Conservation (phyloP, 2,113 vertebrate species). For the Saguinus imperator region DNA sequence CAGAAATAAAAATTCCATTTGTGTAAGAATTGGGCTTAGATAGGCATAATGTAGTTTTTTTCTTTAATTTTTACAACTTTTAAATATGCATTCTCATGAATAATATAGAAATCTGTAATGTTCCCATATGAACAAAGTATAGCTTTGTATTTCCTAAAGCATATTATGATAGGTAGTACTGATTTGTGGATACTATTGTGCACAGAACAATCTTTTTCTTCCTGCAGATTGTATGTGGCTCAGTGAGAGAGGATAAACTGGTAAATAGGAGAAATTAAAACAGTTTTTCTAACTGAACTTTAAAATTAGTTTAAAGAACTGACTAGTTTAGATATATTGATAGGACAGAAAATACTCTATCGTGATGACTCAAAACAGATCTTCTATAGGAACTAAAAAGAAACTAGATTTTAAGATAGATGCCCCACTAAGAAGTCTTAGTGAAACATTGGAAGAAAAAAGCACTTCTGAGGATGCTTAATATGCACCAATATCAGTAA, state of each 20-base stretch:
- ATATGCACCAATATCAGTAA: neutral
- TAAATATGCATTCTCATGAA: neutral
- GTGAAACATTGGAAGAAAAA: neutral
- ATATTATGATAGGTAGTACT: neutral
- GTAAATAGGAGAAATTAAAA: neutral
- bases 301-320: neutral
- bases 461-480: neutral
- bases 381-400: neutral
- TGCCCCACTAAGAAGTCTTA: neutral
- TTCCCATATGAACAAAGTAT: neutral
- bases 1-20: neutral
- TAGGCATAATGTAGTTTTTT: neutral
- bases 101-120: neutral
- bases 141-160: neutral
- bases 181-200: neutral
- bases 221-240: neutral
- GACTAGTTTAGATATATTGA: neutral
- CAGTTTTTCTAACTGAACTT: neutral
- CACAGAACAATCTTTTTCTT: neutral
- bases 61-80: neutral
- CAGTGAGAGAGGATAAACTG: neutral
- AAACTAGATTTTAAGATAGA: neutral
- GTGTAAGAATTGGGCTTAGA: neutral
- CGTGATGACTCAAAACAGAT: neutral
- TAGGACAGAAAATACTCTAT: neutral